These are phyloP conservation scores for Sakesphorus luctuosus DNA, from an alignment of 2,113 vertebrate genomes.

Conservation along the genomic window DNA sequence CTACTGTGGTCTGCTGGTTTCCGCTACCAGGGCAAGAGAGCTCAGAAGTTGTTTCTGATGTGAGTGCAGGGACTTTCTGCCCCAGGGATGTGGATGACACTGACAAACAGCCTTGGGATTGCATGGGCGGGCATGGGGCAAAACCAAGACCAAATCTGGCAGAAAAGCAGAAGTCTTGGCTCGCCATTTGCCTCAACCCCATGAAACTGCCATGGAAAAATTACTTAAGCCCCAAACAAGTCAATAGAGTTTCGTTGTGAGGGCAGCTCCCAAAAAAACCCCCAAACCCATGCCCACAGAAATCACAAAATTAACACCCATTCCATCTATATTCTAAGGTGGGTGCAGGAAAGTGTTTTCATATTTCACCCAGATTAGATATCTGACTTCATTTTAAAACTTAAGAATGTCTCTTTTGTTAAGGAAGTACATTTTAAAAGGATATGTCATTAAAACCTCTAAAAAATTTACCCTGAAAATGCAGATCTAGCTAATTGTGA, in stretches of 20 bases:
- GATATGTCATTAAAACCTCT: neutral
- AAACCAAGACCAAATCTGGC: neutral
- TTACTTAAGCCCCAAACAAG: neutral
- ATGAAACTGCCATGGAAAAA: conserved; percentile 24
- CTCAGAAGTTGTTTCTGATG: neutral
- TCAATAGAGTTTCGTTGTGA: neutral
- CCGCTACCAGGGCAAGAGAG: neutral
- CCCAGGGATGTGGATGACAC: neutral
- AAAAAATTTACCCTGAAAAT: neutral
- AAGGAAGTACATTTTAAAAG: neutral
- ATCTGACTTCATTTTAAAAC: neutral
- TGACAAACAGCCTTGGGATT: neutral
- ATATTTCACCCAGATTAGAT: neutral
- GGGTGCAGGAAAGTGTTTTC: neutral
- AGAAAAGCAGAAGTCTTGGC: conserved; percentile 46
- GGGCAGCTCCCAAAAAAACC: neutral
- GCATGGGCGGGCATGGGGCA: neutral
- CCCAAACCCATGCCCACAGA: neutral
- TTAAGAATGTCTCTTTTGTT: neutral
- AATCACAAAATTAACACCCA: neutral
- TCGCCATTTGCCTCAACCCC: neutral
- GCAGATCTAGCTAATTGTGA: neutral
- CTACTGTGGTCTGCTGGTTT: neutral
- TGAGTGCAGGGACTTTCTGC: neutral
- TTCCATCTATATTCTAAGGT: neutral